Percentiles rank a stretch among this genome's conserved stretches.
Evolutionary conservation across 2,113 vertebrate species (phyloP).

Genomic region (Vimba vimba): DNA sequence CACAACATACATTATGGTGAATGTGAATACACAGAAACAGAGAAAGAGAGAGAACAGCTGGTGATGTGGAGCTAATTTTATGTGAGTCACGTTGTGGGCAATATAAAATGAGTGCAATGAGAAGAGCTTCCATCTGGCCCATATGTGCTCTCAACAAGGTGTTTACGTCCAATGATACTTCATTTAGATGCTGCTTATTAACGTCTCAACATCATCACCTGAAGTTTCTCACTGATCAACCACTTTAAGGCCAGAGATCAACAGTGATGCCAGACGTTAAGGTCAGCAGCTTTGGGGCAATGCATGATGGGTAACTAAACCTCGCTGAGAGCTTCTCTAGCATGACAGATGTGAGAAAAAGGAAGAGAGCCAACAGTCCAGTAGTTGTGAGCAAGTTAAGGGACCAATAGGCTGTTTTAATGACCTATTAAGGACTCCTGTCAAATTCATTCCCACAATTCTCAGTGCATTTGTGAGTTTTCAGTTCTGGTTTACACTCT

Average conservation of each 20-base stretch:
- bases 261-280: neutral
- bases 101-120: slow-evolving; percentile 42
- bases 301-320: neutral
- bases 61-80: slow-evolving; percentile 21
- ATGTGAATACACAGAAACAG: neutral
- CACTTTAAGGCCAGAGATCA: neutral
- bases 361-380: neutral
- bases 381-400: neutral
- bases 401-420: neutral
- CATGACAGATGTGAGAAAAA: neutral
- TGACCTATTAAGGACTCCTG: neutral
- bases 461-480: neutral
- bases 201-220: neutral
- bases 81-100: slow-evolving; percentile 18
- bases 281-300: neutral
- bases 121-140: slow-evolving; percentile 49
- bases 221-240: neutral
- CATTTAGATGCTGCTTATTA: slow-evolving; percentile 48
- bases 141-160: slow-evolving; percentile 43
- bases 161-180: slow-evolving; percentile 43
- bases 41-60: neutral
- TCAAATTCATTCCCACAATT: neutral
- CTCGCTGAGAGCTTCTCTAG: neutral
- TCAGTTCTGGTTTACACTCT: neutral
- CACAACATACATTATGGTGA: neutral